Evolutionary conservation across 2,888 invertebrate genomes (phyloP).

Genomic region (Crocallis elinguaria): DNA sequence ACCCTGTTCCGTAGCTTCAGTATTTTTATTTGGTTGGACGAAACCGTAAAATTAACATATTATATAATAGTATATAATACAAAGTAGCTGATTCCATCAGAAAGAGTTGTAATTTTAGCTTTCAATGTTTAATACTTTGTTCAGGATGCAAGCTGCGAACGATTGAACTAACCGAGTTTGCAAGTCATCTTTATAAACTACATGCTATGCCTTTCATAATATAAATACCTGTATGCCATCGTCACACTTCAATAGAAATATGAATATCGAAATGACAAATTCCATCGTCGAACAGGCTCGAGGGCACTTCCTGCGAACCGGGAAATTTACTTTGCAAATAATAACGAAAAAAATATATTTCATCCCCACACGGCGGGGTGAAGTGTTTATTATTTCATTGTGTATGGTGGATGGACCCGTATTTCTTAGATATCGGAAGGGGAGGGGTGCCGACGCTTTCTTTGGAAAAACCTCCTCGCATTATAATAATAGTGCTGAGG

Average conservation of each 20-base stretch:
- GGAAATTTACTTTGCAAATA: slow-evolving; percentile 45
- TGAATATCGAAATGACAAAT: slow-evolving; percentile 41
- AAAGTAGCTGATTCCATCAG: too few species aligned
- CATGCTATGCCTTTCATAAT: slow-evolving; percentile 1
- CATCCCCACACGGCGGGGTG: slow-evolving; percentile 44
- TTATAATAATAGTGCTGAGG: slow-evolving; percentile 36
- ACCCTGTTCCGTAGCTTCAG: too few species aligned
- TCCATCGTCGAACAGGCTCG: slow-evolving; percentile 33
- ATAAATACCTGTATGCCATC: slow-evolving; percentile 13
- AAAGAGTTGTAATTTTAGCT: too few species aligned
- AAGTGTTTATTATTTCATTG: slow-evolving; percentile 62
- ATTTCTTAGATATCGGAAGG: slow-evolving; percentile 27
- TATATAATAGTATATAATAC: too few species aligned
- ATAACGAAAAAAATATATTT: slow-evolving; percentile 46
- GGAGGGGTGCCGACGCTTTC: slow-evolving; percentile 43
- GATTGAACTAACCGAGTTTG: background rate
- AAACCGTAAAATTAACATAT: too few species aligned
- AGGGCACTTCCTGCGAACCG: slow-evolving; percentile 38
- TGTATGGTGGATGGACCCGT: slow-evolving; percentile 44
- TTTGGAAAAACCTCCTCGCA: slow-evolving; percentile 34
- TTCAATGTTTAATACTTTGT: too few species aligned
- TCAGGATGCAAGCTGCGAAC: background rate
- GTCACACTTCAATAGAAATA: slow-evolving; percentile 32
- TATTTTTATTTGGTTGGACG: too few species aligned
- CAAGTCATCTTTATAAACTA: slow-evolving; percentile 12